A percentile compares a stretch with the other conserved stretches of the same genome.
These are phyloP conservation scores for Pseudomugil gertrudae DNA, from an alignment of 2,797 vertebrate genomes.

Conservation along the genomic window DNA sequence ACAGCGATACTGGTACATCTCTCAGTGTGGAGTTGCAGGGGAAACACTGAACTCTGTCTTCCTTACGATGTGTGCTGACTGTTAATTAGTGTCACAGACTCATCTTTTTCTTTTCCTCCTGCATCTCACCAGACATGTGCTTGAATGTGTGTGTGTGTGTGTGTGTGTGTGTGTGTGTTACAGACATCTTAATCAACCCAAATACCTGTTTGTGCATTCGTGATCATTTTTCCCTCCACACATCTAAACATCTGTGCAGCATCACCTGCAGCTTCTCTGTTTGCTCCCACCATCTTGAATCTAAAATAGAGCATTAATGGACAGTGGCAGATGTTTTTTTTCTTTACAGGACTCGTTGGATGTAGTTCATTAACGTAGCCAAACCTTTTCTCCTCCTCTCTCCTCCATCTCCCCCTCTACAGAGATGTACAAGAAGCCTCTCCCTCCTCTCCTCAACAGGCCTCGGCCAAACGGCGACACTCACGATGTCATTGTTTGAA, in stretches of 20 bases:
- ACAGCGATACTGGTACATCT: not conserved
- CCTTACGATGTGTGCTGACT: slow-evolving; percentile 30
- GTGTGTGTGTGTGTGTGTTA: slow-evolving; percentile 35
- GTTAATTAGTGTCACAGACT: slow-evolving; percentile 39
- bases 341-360: slow-evolving; percentile 22
- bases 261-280: slow-evolving; percentile 3
- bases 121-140: slow-evolving; percentile 40
- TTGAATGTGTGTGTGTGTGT: slow-evolving; percentile 54
- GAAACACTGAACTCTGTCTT: slow-evolving; percentile 57
- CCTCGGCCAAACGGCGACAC: slow-evolving; percentile 90
- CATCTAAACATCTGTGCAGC: slow-evolving; percentile 6
- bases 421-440: slow-evolving; percentile 90
- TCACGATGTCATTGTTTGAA: slow-evolving; percentile 89
- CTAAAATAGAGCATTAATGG: not conserved
- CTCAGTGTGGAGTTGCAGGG: slow-evolving; percentile 22
- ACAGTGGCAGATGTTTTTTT: slow-evolving; percentile 10
- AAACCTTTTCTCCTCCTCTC: slow-evolving; percentile 28
- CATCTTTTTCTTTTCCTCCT: slow-evolving; percentile 20
- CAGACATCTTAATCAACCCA: slow-evolving; percentile 43
- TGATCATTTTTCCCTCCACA: not conserved
- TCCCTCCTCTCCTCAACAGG: slow-evolving; percentile 88
- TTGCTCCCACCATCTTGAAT: not conserved
- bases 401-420: slow-evolving; percentile 49
- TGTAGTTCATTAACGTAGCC: slow-evolving; percentile 40
- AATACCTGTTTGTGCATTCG: slow-evolving; percentile 40